Conservation (phyloP, 2,888 invertebrate species). For the Acanthosoma haemorrhoidale region DNA sequence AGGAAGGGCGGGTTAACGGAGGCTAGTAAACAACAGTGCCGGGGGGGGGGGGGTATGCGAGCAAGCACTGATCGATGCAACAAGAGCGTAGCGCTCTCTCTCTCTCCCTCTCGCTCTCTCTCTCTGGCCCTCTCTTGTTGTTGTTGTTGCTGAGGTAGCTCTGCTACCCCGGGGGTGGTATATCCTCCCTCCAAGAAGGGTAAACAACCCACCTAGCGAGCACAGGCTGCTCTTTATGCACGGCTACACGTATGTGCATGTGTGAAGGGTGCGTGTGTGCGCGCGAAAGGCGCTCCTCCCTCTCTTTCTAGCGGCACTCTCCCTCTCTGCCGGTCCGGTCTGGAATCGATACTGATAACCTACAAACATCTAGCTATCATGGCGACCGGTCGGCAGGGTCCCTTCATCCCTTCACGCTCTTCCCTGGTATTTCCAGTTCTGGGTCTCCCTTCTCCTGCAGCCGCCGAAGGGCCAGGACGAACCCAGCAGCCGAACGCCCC, state of each 20-base stretch:
- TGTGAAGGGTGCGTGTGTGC: constrained; percentile 6
- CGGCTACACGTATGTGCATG: neutral
- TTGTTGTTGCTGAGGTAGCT: too few species aligned
- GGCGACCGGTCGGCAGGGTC: constrained; percentile 40
- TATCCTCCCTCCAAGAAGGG: too few species aligned
- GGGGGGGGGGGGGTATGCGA: constrained; percentile 1
- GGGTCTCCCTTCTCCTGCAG: neutral
- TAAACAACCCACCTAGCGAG: neutral
- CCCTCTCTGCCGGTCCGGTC: constrained; percentile 38
- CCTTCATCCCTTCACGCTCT: neutral
- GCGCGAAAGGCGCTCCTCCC: neutral
- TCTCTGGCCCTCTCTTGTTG: neutral
- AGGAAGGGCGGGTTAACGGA: neutral
- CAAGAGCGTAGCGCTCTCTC: neutral
- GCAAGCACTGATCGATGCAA: too few species aligned
- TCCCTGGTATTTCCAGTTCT: neutral
- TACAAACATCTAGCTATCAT: constrained; percentile 29
- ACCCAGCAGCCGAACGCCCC: neutral
- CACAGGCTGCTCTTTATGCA: neutral
- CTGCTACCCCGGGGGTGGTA: too few species aligned
- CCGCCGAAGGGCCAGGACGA: neutral
- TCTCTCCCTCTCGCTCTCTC: neutral
- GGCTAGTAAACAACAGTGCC: neutral
- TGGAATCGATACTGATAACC: constrained; percentile 30
- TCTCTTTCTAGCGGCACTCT: constrained; percentile 33